phyloP scores from a whole-genome alignment of 1,140 invertebrate genomes.

The Diachasmimorpha longicaudata region DNA sequence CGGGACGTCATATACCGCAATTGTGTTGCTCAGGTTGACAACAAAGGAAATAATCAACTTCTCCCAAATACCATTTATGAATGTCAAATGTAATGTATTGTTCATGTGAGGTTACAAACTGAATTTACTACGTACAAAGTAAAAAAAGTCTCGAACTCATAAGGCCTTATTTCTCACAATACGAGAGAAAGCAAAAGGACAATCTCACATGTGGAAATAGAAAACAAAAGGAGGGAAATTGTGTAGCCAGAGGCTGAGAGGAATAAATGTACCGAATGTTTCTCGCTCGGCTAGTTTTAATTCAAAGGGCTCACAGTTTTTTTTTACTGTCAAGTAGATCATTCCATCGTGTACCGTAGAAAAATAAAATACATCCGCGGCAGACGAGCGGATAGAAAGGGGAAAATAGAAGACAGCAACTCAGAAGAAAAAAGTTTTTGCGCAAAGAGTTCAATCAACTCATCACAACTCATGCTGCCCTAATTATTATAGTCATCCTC shows the following conservation, averaged over 20 bases:
- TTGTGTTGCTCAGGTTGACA: too few relatives aligned
- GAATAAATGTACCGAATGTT: conserved; percentile 19
- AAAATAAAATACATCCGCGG: not conserved
- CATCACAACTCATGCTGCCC: not conserved
- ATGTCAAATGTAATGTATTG: too few relatives aligned
- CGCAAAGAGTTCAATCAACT: not conserved
- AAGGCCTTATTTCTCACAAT: too few relatives aligned
- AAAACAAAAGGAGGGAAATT: not conserved
- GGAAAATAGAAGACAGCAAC: not conserved
- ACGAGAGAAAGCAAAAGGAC: not conserved
- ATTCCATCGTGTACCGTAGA: not conserved
- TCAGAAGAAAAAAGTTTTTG: not conserved
- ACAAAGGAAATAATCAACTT: too few relatives aligned
- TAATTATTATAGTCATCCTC: not conserved
- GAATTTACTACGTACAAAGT: too few relatives aligned
- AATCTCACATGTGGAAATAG: not conserved
- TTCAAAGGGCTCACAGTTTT: conserved; percentile 13
- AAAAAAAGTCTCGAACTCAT: too few relatives aligned
- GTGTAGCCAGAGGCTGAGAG: not conserved
- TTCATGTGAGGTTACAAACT: too few relatives aligned
- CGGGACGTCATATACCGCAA: too few relatives aligned
- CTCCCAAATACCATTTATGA: too few relatives aligned
- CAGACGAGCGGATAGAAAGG: not conserved
- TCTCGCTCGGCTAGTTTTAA: not conserved
- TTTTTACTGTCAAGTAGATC: conserved; percentile 6